Conservation (phyloP, 2,113 vertebrate genomes). For the Pyrgilauda ruficollis region DNA sequence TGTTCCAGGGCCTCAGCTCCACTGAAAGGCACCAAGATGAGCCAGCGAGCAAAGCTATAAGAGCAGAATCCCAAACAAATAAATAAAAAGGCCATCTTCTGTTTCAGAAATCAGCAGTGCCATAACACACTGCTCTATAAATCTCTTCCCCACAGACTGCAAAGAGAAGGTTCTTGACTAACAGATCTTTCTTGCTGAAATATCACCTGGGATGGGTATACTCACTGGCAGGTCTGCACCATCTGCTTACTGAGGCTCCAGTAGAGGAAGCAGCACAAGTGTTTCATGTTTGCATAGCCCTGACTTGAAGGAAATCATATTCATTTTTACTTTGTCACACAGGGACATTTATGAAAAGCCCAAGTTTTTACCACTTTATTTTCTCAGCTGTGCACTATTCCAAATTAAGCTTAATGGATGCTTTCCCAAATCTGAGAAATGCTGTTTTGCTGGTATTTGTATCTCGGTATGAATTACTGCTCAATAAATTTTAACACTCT, state of each 20-base stretch:
- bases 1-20: neutral
- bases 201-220: conserved; percentile 58
- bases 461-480: neutral
- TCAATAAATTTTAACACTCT: neutral
- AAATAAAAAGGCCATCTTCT: conserved; percentile 66
- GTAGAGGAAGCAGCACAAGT: neutral
- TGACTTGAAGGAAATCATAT: neutral
- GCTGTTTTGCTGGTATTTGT: neutral
- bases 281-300: neutral
- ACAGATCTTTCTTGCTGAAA: conserved; percentile 64
- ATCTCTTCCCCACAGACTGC: conserved; percentile 53
- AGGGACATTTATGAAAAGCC: neutral
- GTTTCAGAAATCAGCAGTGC: conserved; percentile 59
- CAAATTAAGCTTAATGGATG: neutral
- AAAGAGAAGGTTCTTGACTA: conserved; percentile 53
- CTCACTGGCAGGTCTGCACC: conserved; percentile 49
- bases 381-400: neutral
- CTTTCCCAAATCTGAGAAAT: neutral
- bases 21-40: neutral
- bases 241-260: conserved; percentile 44
- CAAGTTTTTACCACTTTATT: neutral
- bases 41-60: neutral
- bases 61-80: conserved; percentile 55
- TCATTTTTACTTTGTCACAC: neutral
- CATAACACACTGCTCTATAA: conserved; percentile 59